These are phyloP conservation scores for Ovibos moschatus DNA, from an alignment of 2,113 vertebrate genomes.

Conservation along the genomic window DNA sequence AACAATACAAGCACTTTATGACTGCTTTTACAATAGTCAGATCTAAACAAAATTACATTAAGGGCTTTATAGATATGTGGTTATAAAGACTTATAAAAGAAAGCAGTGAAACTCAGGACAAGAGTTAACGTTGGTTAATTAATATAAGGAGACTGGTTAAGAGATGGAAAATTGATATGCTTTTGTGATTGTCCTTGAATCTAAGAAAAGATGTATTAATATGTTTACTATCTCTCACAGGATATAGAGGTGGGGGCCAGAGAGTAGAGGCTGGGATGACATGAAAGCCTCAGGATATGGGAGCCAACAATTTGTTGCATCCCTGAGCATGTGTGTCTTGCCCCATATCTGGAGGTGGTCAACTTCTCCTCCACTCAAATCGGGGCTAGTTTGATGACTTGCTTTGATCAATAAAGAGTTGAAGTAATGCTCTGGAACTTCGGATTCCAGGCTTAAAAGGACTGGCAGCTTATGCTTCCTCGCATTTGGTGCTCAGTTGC, in stretches of 20 bases:
- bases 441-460: neutral
- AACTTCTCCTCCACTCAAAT: neutral
- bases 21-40: neutral
- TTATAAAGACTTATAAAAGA: neutral
- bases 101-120: neutral
- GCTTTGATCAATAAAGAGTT: neutral
- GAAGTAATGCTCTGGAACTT: neutral
- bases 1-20: neutral
- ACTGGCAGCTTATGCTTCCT: no score
- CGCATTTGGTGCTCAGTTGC: neutral
- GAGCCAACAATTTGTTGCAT: neutral
- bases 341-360: neutral
- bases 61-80: neutral
- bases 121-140: neutral
- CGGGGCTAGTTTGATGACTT: neutral
- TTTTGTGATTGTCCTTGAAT: neutral
- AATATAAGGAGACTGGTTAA: neutral
- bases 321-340: neutral
- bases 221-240: neutral
- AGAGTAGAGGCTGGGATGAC: neutral
- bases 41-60: neutral
- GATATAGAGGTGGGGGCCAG: rapidly evolving
- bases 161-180: neutral
- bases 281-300: neutral
- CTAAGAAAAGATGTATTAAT: neutral